Evolutionary conservation across 1,140 invertebrate genomes (phyloP), one percentile per base, ranked within the genome.

Genomic region (Vanessa tameamea): DNA sequence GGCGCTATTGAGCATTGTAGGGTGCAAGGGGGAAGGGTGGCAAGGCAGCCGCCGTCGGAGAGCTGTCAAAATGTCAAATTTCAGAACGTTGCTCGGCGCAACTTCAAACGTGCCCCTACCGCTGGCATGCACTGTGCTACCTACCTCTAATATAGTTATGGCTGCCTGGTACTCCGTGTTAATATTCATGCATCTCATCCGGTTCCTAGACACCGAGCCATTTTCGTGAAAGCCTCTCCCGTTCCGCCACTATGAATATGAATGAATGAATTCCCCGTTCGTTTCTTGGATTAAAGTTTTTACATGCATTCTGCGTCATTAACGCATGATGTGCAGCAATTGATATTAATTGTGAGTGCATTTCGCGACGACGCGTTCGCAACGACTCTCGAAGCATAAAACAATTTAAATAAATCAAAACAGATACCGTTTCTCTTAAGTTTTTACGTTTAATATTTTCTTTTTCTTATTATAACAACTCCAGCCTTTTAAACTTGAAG

Each of bases 31-130:
- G 77, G 75, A 73, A 61, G 69, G 83, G 85, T 79, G 83, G 81
- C 79, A 85, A 85, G 84, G 88, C 92, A 88, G 81, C 81, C 84
- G 84, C 83, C 90, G 89, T 88, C 89, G 90, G 90, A 85, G 88
- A 88, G 85, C 92, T 93, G 92, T 93, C 92, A 93, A 93, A 93
- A 93, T 89, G 92, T 93, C 92, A 93, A 93, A 93, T 93, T 93
- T 93, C 89, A 90, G 90, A 88, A 88, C 86, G 87, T 57, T 57
- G 53, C 85, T 82, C 82, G 84, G 87, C 89, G 86, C 88, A 87
- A 90, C 85, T 91, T 91, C 85, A 90, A 91, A 90, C 90, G 90
- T 89, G 89, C 87, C 87, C 85, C 86, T 85, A 85, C 84, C 82
- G 86, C 83, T 80, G 86, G 87, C 83, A 81, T 91, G 89, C 87